These are phyloP conservation scores for Drosophila ohnishii DNA, from an alignment of 1,140 invertebrate genomes.

Conservation along the genomic window DNA sequence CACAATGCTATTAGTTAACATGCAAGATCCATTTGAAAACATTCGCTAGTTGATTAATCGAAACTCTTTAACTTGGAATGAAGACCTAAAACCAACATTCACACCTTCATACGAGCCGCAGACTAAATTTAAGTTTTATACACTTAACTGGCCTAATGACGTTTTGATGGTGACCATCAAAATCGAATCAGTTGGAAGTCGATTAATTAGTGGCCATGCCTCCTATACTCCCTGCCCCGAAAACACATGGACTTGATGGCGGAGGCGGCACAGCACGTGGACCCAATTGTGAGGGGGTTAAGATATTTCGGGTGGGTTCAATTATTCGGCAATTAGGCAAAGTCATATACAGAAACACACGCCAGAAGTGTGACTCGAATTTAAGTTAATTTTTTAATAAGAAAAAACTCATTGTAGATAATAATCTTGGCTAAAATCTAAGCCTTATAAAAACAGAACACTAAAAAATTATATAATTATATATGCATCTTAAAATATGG, in stretches of 20 bases:
- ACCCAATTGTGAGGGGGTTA: slow-evolving; percentile 37
- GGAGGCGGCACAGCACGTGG: slow-evolving; percentile 63
- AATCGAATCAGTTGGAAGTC: slow-evolving; percentile 79
- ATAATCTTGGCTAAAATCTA: background rate
- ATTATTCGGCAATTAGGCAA: slow-evolving; percentile 76
- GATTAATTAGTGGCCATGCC: slow-evolving; percentile 67
- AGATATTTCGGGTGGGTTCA: slow-evolving; percentile 33
- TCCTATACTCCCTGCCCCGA: slow-evolving; percentile 16
- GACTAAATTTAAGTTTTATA: slow-evolving; percentile 68
- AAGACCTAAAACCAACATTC: slow-evolving; percentile 30
- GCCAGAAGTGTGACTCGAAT: slow-evolving; percentile 32
- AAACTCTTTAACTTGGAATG: slow-evolving; percentile 29
- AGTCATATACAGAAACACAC: slow-evolving; percentile 30
- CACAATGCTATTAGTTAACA: slow-evolving; percentile 19
- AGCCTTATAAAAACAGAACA: background rate
- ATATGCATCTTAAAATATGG: background rate
- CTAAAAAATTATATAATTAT: no score
- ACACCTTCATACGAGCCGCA: slow-evolving; percentile 26
- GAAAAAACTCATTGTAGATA: no score
- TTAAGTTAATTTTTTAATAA: no score
- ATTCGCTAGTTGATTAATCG: slow-evolving; percentile 49
- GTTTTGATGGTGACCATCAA: slow-evolving; percentile 78
- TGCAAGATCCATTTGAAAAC: slow-evolving; percentile 14
- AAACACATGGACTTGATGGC: slow-evolving; percentile 19
- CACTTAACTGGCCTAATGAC: slow-evolving; percentile 71